Conservation (phyloP, 2,888 invertebrate genomes). For the Leptopterna dolabrata region DNA sequence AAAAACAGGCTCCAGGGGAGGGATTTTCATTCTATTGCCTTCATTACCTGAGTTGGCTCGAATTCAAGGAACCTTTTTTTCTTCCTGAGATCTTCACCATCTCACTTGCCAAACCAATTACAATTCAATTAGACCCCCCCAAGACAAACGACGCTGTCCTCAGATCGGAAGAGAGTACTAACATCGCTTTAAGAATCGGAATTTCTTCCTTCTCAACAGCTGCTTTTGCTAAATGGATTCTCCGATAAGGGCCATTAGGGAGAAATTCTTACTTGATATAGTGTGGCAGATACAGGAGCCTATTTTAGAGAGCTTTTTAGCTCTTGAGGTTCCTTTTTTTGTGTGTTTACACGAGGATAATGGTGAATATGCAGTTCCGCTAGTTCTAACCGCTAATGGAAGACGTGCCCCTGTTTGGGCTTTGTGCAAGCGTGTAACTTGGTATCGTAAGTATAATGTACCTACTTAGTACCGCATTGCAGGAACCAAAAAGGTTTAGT, state of each 20-base stretch:
- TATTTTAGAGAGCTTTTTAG: neutral
- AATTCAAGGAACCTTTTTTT: neutral
- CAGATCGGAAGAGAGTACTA: neutral
- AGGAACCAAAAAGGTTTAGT: no score
- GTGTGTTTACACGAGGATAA: neutral
- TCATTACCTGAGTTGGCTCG: slow-evolving; percentile 16
- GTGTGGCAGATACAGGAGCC: neutral
- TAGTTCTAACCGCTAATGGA: neutral
- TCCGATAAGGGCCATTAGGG: slow-evolving; percentile 1
- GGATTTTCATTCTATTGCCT: slow-evolving; percentile 17
- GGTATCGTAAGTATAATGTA: no score
- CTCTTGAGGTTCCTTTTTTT: neutral
- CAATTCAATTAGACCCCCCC: slow-evolving; percentile 28
- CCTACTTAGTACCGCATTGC: no score
- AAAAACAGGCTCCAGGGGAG: neutral
- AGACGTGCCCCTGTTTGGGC: no score
- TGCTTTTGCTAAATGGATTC: slow-evolving; percentile 18
- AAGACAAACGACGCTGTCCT: neutral
- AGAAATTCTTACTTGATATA: neutral
- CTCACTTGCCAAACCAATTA: slow-evolving; percentile 33
- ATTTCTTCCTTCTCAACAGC: neutral
- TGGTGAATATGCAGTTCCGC: neutral
- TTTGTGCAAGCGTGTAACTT: no score
- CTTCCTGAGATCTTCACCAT: neutral
- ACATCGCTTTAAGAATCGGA: slow-evolving; percentile 1